Conservation (phyloP, 2,113 vertebrate species). For the Solea solea region DNA sequence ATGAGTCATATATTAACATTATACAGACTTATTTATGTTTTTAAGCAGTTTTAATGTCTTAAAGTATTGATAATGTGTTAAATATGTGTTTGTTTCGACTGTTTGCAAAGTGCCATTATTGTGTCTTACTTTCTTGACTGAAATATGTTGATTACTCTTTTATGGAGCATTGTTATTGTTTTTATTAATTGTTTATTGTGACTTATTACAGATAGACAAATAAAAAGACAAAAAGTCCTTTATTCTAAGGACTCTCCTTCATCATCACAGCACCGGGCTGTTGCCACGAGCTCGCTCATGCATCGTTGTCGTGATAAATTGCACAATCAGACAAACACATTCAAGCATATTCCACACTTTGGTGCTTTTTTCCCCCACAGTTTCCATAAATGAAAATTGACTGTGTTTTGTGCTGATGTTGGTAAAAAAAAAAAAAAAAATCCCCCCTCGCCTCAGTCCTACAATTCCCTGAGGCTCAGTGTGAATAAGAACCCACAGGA, state of each 20-base stretch:
- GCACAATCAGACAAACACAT: slow-evolving; percentile 44
- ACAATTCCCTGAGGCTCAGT: slow-evolving; percentile 45
- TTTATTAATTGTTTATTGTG: no score
- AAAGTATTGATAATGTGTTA: no score
- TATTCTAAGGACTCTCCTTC: slow-evolving; percentile 29
- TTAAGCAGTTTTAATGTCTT: no score
- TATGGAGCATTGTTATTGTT: no score
- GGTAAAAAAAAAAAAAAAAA: slow-evolving; percentile 46
- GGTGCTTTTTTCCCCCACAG: slow-evolving; percentile 39
- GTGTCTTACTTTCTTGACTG: no score
- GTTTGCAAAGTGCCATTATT: no score
- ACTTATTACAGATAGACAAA: no score
- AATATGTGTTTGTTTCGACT: no score
- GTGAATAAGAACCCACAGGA: slow-evolving; percentile 45
- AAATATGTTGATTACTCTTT: no score
- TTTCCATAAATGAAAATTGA: slow-evolving; percentile 68
- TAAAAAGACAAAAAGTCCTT: slow-evolving; percentile 4
- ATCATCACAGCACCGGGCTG: slow-evolving; percentile 3
- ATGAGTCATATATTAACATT: no score
- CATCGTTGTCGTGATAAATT: slow-evolving; percentile 33
- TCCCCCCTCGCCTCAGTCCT: slow-evolving; percentile 48
- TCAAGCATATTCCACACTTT: slow-evolving; percentile 62
- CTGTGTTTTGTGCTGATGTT: slow-evolving; percentile 74
- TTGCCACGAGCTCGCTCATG: slow-evolving; percentile 6
- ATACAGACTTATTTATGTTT: no score